These are phyloP conservation scores for Dastarcus helophoroides DNA, from an alignment of 2,888 invertebrate species.

Conservation along the genomic window DNA sequence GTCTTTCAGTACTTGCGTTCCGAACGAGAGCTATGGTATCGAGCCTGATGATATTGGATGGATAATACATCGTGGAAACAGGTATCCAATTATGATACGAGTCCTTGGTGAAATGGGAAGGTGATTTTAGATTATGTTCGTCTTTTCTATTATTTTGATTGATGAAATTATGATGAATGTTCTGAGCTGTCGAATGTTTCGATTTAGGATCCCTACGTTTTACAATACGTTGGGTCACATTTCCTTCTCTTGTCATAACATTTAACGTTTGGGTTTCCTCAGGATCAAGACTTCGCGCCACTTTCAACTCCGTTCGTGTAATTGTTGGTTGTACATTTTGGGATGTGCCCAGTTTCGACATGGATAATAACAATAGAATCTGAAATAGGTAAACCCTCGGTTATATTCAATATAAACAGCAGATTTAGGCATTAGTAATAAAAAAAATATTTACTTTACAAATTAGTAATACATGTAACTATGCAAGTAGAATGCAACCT, in stretches of 20 bases:
- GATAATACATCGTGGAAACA: conserved; percentile 28
- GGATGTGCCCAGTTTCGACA: too few species aligned
- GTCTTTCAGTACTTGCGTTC: conserved; percentile 23
- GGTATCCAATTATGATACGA: conserved; percentile 36
- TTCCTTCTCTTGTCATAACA: conserved; percentile 64
- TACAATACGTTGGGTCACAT: conserved; percentile 64
- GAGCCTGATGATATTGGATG: conserved; percentile 27
- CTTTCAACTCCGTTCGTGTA: conserved; percentile 63
- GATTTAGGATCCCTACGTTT: conserved; percentile 53
- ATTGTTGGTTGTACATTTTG: conserved; percentile 45
- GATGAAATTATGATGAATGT: too few species aligned
- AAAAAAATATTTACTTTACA: too few species aligned
- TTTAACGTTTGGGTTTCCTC: conserved; percentile 65
- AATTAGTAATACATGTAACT: too few species aligned
- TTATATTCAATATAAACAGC: too few species aligned
- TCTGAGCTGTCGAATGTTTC: too few species aligned
- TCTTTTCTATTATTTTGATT: too few species aligned
- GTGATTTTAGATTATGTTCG: conserved; percentile 16
- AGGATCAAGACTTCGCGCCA: conserved; percentile 65
- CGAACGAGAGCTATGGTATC: conserved; percentile 27
- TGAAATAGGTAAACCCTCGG: too few species aligned
- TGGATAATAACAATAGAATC: too few species aligned
- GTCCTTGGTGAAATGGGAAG: conserved; percentile 15
- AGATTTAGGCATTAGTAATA: too few species aligned
- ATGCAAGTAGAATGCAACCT: too few species aligned